Percentiles rank a stretch among this genome's conserved stretches.
phyloP scores from a whole-genome alignment of 2,113 vertebrate species.

The Chlorodrepanis virens region DNA sequence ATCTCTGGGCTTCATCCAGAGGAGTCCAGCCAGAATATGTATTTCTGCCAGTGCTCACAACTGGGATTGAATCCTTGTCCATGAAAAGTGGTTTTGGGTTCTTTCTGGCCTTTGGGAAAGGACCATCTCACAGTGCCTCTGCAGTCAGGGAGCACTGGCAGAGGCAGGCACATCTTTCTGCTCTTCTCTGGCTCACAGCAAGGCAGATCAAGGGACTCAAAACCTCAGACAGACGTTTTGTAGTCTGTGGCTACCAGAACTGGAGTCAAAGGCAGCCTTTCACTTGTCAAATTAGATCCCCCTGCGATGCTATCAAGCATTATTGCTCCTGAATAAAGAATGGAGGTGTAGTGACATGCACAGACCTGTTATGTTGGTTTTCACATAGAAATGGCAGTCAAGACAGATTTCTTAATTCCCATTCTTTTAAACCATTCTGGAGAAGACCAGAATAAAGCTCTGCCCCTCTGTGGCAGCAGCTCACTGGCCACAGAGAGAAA shows the following conservation, averaged over 20 bases:
- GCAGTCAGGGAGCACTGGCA: rapidly evolving
- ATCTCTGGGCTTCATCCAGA: neutral
- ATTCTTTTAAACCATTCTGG: neutral
- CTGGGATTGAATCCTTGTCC: neutral
- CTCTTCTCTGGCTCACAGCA: neutral
- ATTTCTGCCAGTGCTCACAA: neutral
- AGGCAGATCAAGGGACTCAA: neutral
- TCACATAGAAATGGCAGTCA: neutral
- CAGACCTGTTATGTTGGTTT: rapidly evolving
- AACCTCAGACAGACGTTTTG: neutral
- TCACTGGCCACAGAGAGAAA: neutral
- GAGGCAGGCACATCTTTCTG: neutral
- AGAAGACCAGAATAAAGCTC: neutral
- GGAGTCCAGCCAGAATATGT: rapidly evolving
- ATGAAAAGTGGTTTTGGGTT: neutral
- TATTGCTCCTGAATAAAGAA: neutral
- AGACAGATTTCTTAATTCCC: neutral
- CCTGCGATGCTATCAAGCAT: neutral
- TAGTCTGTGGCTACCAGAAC: neutral
- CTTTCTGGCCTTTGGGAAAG: neutral
- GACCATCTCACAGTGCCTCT: neutral
- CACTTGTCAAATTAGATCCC: neutral
- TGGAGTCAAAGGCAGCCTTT: neutral
- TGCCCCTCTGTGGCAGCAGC: neutral
- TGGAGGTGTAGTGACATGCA: neutral